These are phyloP conservation scores for Mormyrus hasselquistii DNA, from an alignment of 2,797 vertebrate genomes.

Conservation along the genomic window DNA sequence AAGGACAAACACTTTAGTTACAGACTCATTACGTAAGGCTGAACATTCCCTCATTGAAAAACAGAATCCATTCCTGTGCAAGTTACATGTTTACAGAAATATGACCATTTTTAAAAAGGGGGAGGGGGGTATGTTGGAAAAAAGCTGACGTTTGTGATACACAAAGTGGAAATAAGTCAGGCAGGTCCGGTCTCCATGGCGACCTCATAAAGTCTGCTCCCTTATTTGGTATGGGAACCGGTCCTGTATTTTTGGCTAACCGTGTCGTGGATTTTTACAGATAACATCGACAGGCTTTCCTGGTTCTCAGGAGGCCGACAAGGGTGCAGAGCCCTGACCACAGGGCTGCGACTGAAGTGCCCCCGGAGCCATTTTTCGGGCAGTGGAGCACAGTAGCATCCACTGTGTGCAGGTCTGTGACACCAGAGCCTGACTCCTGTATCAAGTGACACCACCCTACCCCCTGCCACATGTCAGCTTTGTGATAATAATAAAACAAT, in stretches of 20 bases:
- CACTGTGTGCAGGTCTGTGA: neutral
- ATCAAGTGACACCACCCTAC: neutral
- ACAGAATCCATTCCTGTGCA: neutral
- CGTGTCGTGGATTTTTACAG: slow-evolving; percentile 19
- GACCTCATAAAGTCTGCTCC: slow-evolving; percentile 23
- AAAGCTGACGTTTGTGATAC: slow-evolving; percentile 10
- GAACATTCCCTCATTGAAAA: neutral
- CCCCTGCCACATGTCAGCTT: neutral
- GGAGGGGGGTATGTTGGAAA: neutral
- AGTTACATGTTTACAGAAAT: slow-evolving; percentile 14
- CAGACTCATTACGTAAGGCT: neutral
- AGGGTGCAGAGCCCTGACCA: neutral
- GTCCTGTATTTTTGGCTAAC: slow-evolving; percentile 4
- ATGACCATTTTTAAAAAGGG: neutral
- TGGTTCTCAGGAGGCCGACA: slow-evolving; percentile 11
- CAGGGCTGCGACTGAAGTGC: neutral
- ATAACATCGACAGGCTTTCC: slow-evolving; percentile 22
- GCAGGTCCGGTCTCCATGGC: slow-evolving; percentile 9
- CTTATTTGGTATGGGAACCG: slow-evolving; percentile 29
- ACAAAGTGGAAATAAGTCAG: slow-evolving; percentile 6
- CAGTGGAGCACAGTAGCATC: neutral
- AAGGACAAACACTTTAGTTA: neutral
- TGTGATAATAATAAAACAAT: neutral
- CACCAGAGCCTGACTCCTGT: neutral
- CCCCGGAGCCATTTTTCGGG: neutral